Conservation (phyloP, 2,797 vertebrate genomes). For the Chrosomus eos region DNA sequence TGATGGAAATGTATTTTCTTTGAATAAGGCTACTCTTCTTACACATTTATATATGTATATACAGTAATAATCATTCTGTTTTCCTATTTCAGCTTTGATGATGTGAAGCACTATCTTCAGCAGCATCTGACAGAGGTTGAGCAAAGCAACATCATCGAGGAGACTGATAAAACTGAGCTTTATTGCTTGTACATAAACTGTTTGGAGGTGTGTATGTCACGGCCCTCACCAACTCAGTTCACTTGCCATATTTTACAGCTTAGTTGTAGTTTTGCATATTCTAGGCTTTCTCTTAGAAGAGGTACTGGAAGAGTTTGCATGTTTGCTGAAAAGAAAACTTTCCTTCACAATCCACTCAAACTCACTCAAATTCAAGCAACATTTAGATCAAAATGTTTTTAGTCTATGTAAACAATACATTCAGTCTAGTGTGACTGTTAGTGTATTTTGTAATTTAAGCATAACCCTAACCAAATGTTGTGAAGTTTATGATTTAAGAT, state of each 20-base stretch:
- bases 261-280: neutral
- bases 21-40: no score
- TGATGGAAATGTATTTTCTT: no score
- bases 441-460: neutral
- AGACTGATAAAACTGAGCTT: constrained; percentile 86
- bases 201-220: constrained; percentile 81
- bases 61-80: no score
- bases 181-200: constrained; percentile 91
- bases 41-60: no score
- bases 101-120: constrained; percentile 85
- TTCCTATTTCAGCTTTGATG: constrained; percentile 80
- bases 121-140: constrained; percentile 84
- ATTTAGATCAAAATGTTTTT: neutral
- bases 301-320: neutral
- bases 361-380: neutral
- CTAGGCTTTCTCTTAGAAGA: neutral
- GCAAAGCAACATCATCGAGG: constrained; percentile 75
- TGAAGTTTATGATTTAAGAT: neutral
- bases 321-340: neutral
- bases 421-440: neutral
- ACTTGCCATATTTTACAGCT: neutral
- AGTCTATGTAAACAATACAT: neutral
- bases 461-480: neutral
- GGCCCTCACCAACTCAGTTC: neutral
- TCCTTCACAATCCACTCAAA: neutral